Percentiles rank a stretch among this genome's conserved stretches.
phyloP scores from a whole-genome alignment of 1,140 invertebrate genomes.

The Aphelenchoides avenae region DNA sequence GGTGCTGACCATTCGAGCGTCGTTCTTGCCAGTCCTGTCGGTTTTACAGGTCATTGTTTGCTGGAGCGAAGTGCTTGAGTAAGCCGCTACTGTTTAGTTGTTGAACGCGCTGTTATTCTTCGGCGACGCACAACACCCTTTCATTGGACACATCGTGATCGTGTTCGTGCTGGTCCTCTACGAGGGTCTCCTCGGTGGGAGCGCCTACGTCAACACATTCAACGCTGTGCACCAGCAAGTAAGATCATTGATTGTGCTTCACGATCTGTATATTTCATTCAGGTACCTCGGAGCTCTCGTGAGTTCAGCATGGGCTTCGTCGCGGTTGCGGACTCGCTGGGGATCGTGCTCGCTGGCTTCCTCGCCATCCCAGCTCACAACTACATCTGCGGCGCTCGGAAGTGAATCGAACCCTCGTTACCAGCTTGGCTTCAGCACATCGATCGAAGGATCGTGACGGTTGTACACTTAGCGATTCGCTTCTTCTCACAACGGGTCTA shows the following conservation, averaged over 20 bases:
- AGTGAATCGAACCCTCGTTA: too few species aligned
- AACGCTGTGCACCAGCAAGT: conserved; percentile 29
- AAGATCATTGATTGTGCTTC: conserved; percentile 2
- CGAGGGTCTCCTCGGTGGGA: conserved; percentile 40
- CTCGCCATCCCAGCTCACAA: conserved; percentile 36
- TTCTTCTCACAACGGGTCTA: too few species aligned
- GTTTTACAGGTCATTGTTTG: conserved; percentile 68
- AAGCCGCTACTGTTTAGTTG: conserved; percentile 23
- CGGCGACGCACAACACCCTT: conserved; percentile 39
- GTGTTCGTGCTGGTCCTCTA: conserved; percentile 42
- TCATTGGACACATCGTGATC: conserved; percentile 44
- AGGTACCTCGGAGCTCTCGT: conserved; percentile 25
- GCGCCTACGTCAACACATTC: conserved; percentile 46
- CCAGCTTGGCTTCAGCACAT: too few species aligned
- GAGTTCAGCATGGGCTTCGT: conserved; percentile 44
- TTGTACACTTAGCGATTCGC: too few species aligned
- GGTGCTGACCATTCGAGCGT: conserved; percentile 66
- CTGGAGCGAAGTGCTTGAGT: conserved; percentile 17
- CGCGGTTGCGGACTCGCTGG: conserved; percentile 35
- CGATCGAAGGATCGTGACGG: too few species aligned
- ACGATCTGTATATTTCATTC: conserved; percentile 18
- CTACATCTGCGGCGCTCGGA: conserved; percentile 42
- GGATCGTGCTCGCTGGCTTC: conserved; percentile 42
- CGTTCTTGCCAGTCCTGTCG: conserved; percentile 72
- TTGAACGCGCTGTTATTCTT: conserved; percentile 47